Percentiles rank a stretch among this genome's conserved stretches.
phyloP scores from a whole-genome alignment of 2,888 invertebrate genomes.

The Ophion ellenae region DNA sequence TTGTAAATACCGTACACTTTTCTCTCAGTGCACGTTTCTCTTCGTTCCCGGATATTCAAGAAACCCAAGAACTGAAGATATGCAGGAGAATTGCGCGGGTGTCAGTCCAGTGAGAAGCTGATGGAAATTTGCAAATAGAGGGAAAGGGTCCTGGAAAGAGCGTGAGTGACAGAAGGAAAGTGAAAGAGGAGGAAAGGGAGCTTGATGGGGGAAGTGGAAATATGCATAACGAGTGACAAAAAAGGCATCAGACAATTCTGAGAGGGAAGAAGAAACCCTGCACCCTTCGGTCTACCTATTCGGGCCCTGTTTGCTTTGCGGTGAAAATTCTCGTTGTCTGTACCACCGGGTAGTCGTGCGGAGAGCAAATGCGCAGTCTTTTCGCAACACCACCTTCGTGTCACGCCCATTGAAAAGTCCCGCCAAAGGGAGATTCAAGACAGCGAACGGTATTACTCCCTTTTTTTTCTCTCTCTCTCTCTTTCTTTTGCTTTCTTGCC shows the following conservation, averaged over 20 bases:
- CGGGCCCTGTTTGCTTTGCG: constrained; percentile 43
- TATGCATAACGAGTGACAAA: background rate
- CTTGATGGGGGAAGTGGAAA: background rate
- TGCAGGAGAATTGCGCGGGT: constrained; percentile 5
- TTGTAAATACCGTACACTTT: too few species aligned
- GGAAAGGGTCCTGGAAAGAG: background rate
- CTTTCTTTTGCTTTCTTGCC: constrained; percentile 14
- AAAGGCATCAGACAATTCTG: constrained; percentile 11
- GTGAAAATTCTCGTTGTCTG: constrained; percentile 46
- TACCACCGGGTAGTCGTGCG: constrained; percentile 19
- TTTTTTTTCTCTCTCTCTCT: background rate
- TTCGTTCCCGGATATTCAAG: background rate
- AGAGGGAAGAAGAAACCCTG: constrained; percentile 34
- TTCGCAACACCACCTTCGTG: constrained; percentile 51
- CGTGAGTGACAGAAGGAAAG: background rate
- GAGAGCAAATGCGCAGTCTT: constrained; percentile 38
- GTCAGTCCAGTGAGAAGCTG: background rate
- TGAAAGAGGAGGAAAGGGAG: background rate
- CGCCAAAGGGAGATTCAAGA: constrained; percentile 40
- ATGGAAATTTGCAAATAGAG: background rate
- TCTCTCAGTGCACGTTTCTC: too few species aligned
- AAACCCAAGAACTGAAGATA: background rate
- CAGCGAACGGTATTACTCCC: background rate
- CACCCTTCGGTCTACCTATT: constrained; percentile 46
- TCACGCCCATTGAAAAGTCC: constrained; percentile 29